Conservation (phyloP, 2,888 invertebrate species). For the Mellilla xanthometata region DNA sequence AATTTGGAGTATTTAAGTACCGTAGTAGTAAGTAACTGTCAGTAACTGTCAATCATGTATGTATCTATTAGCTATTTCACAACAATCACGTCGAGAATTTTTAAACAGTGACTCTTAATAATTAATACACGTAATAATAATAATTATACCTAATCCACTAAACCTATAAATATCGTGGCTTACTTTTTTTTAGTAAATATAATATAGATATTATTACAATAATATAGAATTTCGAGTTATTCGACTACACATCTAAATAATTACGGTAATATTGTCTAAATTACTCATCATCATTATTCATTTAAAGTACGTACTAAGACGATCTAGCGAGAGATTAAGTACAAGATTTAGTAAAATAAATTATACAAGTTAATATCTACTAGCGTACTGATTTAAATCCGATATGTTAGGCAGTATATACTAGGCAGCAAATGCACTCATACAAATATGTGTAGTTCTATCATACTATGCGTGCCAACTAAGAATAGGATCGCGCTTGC, state of each 20-base stretch:
- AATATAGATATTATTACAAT: slow-evolving; percentile 8
- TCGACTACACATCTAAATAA: slow-evolving; percentile 36
- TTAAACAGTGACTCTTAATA: slow-evolving; percentile 6
- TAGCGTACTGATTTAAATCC: slow-evolving; percentile 65
- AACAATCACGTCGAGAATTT: slow-evolving; percentile 10
- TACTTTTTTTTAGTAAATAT: slow-evolving; percentile 9
- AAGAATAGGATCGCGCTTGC: too few species aligned
- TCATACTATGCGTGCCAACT: too few species aligned
- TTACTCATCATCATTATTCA: too few species aligned
- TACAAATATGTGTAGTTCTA: slow-evolving; percentile 30
- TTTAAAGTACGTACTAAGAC: slow-evolving; percentile 45
- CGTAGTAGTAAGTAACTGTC: background rate
- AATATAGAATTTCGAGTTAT: slow-evolving; percentile 32
- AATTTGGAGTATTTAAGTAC: too few species aligned
- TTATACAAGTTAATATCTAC: slow-evolving; percentile 44
- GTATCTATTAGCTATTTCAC: slow-evolving; percentile 3
- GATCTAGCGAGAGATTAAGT: slow-evolving; percentile 61
- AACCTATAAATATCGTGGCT: slow-evolving; percentile 10
- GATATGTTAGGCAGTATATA: slow-evolving; percentile 75
- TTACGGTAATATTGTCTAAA: slow-evolving; percentile 74
- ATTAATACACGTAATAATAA: background rate
- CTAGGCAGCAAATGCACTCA: slow-evolving; percentile 58
- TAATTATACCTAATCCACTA: slow-evolving; percentile 2
- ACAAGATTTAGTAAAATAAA: slow-evolving; percentile 52
- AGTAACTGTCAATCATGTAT: background rate